These are phyloP conservation scores for Acanthochromis polyacanthus DNA, from an alignment of 2,113 vertebrate species.

Conservation along the genomic window DNA sequence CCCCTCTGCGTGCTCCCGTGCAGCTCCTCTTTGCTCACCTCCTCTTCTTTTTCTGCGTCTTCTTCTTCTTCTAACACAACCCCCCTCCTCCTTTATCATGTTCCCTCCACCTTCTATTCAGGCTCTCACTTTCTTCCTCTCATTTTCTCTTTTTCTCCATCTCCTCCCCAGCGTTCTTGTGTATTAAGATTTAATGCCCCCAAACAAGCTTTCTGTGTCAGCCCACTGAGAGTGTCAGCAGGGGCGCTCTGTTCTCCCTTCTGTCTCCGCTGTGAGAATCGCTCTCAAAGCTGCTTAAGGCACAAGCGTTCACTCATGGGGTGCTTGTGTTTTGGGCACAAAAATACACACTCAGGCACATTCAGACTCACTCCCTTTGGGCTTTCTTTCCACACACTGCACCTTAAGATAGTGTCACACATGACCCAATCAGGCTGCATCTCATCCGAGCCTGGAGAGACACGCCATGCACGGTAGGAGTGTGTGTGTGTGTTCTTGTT, in stretches of 20 bases:
- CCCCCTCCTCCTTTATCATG: constrained; percentile 8
- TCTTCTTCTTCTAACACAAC: constrained; percentile 21
- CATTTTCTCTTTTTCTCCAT: constrained; percentile 56
- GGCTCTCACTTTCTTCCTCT: constrained; percentile 52
- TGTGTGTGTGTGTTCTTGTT: constrained; percentile 2
- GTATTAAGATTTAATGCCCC: constrained; percentile 80
- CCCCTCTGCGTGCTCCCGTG: constrained; percentile 27
- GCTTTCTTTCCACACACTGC: constrained; percentile 27
- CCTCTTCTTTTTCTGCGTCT: constrained; percentile 11
- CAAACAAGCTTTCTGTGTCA: constrained; percentile 80
- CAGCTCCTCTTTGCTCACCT: constrained; percentile 33
- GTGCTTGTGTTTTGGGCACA: constrained; percentile 39
- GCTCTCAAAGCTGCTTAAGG: constrained; percentile 62
- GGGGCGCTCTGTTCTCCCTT: constrained; percentile 67
- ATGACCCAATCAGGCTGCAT: constrained; percentile 1
- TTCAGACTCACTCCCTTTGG: constrained; percentile 9
- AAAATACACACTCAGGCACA: constrained; percentile 32
- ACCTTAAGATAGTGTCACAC: constrained; percentile 17
- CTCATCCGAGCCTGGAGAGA: constrained; percentile 8
- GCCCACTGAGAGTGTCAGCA: constrained; percentile 76
- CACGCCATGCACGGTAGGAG: not conserved
- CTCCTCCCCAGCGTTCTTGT: constrained; percentile 48
- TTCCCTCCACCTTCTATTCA: constrained; percentile 29
- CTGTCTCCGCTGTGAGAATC: constrained; percentile 68
- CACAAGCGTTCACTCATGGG: constrained; percentile 35